These are phyloP conservation scores for Meandrusa payeni DNA, from an alignment of 2,888 invertebrate genomes.

Conservation along the genomic window DNA sequence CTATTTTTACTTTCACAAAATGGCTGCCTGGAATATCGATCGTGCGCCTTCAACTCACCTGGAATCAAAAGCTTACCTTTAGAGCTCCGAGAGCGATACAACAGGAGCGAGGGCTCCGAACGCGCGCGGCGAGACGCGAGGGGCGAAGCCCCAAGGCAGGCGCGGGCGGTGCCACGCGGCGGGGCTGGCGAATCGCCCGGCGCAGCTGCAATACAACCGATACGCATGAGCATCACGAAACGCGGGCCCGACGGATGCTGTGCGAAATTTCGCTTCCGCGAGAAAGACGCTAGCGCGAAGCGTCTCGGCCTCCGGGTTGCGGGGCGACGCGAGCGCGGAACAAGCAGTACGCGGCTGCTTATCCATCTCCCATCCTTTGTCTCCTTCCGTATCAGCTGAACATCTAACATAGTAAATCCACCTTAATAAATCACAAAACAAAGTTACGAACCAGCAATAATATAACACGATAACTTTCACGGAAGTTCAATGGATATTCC, in stretches of 20 bases:
- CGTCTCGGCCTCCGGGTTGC: conserved; percentile 67
- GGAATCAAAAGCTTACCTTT: conserved; percentile 66
- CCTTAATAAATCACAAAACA: conserved; percentile 76
- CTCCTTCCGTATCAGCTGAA: conserved; percentile 48
- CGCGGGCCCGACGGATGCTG: conserved; percentile 55
- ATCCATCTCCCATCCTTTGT: conserved; percentile 36
- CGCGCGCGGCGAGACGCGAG: conserved; percentile 70
- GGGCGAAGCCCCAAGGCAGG: conserved; percentile 41
- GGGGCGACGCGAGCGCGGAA: conserved; percentile 66
- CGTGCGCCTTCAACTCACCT: conserved; percentile 50
- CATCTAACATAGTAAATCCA: conserved; percentile 71
- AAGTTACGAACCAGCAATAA: conserved; percentile 77
- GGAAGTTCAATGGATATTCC: conserved; percentile 65
- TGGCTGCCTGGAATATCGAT: conserved; percentile 62
- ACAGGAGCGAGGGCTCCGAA: conserved; percentile 75
- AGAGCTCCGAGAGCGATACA: conserved; percentile 50
- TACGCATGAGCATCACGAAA: conserved; percentile 58
- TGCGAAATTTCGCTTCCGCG: conserved; percentile 35
- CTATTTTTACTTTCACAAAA: conserved; percentile 60
- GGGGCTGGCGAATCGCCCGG: conserved; percentile 64
- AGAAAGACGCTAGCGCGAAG: conserved; percentile 56
- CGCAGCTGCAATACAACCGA: conserved; percentile 74
- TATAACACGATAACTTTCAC: conserved; percentile 75
- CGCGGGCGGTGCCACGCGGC: conserved; percentile 63
- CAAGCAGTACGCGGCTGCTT: conserved; percentile 55